Conservation (phyloP, 2,113 vertebrate species). For the Lichenostomus cassidix region DNA sequence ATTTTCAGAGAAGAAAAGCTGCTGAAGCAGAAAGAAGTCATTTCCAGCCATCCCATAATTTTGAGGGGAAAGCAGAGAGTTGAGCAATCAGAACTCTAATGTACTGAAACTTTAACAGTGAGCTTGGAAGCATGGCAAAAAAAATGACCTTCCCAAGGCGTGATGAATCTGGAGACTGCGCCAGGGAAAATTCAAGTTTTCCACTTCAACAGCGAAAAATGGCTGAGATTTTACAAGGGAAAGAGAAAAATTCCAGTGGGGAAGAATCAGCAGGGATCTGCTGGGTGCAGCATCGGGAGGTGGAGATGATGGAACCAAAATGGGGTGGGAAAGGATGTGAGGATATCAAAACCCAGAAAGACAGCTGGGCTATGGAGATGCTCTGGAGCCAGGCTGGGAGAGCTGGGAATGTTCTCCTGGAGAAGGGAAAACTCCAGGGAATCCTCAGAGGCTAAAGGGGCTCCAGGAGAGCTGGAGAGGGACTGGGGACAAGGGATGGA, state of each 20-base stretch:
- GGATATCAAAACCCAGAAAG: not conserved
- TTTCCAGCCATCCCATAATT: conserved; percentile 51
- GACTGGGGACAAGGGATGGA: not conserved
- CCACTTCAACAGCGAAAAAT: not conserved
- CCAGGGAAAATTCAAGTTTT: not conserved
- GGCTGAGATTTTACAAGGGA: not conserved
- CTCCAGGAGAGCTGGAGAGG: not conserved
- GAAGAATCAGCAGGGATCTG: not conserved
- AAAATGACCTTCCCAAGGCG: conserved; percentile 6
- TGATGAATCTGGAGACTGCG: not conserved
- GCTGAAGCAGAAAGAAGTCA: conserved; percentile 28
- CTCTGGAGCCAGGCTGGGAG: not conserved
- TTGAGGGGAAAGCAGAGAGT: conserved; percentile 18
- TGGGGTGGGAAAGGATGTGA: not conserved
- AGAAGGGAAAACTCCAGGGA: not conserved
- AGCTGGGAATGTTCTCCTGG: not conserved
- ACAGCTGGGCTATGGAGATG: not conserved
- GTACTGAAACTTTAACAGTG: conserved; percentile 51
- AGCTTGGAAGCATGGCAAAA: conserved; percentile 46
- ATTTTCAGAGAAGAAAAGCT: not conserved
- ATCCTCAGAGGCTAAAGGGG: not conserved
- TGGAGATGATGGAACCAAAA: not conserved
- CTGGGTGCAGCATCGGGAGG: not conserved
- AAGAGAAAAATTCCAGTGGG: not conserved
- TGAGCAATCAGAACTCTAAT: conserved; percentile 45